These are phyloP conservation scores for Rhabdophis nuchalis DNA, from an alignment of 2,797 vertebrate species.

Conservation along the genomic window DNA sequence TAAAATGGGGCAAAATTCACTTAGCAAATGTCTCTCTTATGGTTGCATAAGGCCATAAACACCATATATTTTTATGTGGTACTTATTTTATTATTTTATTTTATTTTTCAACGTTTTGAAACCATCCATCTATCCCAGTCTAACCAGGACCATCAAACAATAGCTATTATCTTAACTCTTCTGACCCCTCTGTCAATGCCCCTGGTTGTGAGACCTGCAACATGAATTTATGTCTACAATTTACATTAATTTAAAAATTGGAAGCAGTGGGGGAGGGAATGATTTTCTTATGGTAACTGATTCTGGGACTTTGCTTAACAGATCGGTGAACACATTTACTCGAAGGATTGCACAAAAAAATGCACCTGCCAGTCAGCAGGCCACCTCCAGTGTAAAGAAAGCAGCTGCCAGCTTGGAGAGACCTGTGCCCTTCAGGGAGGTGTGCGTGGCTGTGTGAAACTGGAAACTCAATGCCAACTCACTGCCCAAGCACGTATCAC, in stretches of 20 bases:
- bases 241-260: neutral
- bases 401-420: conserved; percentile 50
- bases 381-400: conserved; percentile 59
- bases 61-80: neutral
- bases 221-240: neutral
- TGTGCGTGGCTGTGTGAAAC: conserved; percentile 59
- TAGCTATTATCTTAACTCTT: neutral
- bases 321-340: conserved; percentile 15
- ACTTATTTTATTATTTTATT: no score
- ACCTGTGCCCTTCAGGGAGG: conserved; percentile 65
- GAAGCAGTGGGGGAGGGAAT: no score
- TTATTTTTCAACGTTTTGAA: neutral
- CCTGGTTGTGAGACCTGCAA: neutral
- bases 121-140: neutral
- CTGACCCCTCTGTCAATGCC: neutral
- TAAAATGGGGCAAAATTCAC: neutral
- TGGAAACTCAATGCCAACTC: conserved; percentile 65
- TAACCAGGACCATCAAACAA: neutral
- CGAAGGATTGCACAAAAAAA: conserved; percentile 60
- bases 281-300: neutral
- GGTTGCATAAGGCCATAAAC: neutral
- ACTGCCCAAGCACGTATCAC: conserved; percentile 52
- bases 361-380: conserved; percentile 69
- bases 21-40: neutral
- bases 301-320: neutral